A percentile compares a stretch with the other conserved stretches of the same genome.
These are phyloP conservation scores for Piaya cayana DNA, from an alignment of 2,113 vertebrate genomes.

Conservation along the genomic window DNA sequence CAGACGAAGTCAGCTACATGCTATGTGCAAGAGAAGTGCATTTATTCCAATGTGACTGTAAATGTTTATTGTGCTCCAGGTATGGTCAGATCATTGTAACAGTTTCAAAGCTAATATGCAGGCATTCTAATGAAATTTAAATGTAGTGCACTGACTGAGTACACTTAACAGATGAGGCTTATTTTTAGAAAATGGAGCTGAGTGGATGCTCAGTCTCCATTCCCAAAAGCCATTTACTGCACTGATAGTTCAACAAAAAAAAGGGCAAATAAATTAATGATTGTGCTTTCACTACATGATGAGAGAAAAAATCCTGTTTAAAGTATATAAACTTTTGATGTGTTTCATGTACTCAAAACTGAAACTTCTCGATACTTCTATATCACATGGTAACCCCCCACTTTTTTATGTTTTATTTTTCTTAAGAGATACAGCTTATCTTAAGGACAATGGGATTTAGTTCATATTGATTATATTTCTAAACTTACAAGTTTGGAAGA, in stretches of 20 bases:
- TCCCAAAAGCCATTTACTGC: conserved; percentile 60
- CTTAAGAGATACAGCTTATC: not conserved
- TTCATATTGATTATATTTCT: not conserved
- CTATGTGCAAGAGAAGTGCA: not conserved
- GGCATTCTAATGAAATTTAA: conserved; percentile 67
- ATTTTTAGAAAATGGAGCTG: conserved; percentile 59
- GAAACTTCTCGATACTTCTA: conserved; percentile 35
- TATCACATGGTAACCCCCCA: not conserved
- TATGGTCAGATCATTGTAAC: conserved; percentile 33
- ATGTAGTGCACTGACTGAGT: conserved; percentile 17
- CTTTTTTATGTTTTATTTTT: not conserved
- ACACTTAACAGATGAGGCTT: conserved; percentile 52
- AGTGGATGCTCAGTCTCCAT: conserved; percentile 10
- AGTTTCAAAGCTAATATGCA: conserved; percentile 52
- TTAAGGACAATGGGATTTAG: not conserved
- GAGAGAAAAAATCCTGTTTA: conserved; percentile 41
- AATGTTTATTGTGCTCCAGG: conserved; percentile 35
- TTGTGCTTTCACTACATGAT: conserved; percentile 1
- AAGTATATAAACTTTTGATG: conserved; percentile 27
- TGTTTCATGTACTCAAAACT: conserved; percentile 10
- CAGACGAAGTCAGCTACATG: not conserved
- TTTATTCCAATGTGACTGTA: conserved; percentile 24
- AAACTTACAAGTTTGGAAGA: not conserved
- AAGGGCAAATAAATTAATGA: conserved; percentile 32
- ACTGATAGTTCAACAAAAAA: conserved; percentile 42